phyloP scores from a whole-genome alignment of 2,888 invertebrate species.

The Syritta pipiens region DNA sequence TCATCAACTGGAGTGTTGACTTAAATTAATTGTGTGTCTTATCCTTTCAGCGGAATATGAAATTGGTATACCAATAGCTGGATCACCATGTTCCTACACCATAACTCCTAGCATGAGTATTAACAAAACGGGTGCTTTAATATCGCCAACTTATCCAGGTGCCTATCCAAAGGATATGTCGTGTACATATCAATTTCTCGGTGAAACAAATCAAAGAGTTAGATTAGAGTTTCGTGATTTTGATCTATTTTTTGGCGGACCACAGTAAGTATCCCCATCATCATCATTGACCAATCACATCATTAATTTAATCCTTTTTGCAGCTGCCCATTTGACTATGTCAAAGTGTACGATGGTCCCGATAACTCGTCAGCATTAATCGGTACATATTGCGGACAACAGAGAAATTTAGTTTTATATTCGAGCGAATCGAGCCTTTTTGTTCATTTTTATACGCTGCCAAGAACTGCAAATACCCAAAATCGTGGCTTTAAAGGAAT shows the following conservation, averaged over 20 bases:
- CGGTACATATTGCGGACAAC: constrained; percentile 98
- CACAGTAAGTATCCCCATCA: constrained; percentile 89
- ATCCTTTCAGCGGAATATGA: constrained; percentile 89
- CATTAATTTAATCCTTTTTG: not conserved
- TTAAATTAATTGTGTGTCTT: constrained; percentile 46
- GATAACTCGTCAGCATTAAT: constrained; percentile 93
- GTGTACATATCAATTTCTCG: constrained; percentile 96
- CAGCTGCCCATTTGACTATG: constrained; percentile 99
- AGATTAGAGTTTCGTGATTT: constrained; percentile 98
- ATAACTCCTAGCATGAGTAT: constrained; percentile 84
- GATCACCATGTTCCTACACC: constrained; percentile 92
- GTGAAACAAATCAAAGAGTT: constrained; percentile 93
- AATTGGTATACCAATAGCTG: constrained; percentile 92
- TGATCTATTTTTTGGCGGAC: constrained; percentile 98
- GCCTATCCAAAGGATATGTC: constrained; percentile 97
- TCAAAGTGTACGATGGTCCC: constrained; percentile 97
- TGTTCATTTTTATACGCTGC: constrained; percentile 94
- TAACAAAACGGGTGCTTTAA: constrained; percentile 89
- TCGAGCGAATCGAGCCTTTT: constrained; percentile 94
- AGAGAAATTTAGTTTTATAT: constrained; percentile 96
- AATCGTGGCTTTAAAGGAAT: constrained; percentile 99
- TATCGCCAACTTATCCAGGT: constrained; percentile 99
- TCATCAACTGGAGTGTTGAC: too few relatives aligned
- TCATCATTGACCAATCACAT: not conserved
- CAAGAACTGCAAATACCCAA: constrained; percentile 95